phyloP scores from a whole-genome alignment of 2,797 vertebrate species.

The Selene dorsalis region DNA sequence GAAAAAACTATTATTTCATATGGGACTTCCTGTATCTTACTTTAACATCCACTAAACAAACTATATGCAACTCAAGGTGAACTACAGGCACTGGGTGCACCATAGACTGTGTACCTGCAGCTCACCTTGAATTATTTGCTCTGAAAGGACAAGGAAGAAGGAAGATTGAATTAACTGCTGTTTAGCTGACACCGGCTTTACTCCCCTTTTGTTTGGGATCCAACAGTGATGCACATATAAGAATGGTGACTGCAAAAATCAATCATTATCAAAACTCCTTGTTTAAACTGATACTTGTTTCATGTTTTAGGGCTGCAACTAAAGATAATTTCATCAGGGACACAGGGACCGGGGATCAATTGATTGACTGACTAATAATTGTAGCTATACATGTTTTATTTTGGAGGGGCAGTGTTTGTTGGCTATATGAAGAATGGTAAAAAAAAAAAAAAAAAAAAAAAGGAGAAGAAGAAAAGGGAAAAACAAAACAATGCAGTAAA shows the following conservation, averaged over 20 bases:
- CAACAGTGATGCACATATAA: neutral
- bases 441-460: no score
- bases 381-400: neutral
- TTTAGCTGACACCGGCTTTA: constrained; percentile 3
- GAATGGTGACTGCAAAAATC: neutral
- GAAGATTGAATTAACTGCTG: neutral
- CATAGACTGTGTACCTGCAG: neutral
- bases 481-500: no score
- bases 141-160: neutral
- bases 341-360: neutral
- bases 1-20: neutral
- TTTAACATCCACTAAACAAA: neutral
- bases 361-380: neutral
- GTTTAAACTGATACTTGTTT: neutral
- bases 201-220: neutral
- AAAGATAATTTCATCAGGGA: no score
- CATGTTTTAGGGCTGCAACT: no score
- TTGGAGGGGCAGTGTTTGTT: no score
- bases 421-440: no score
- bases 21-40: neutral
- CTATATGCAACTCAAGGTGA: neutral
- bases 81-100: neutral
- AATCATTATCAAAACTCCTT: neutral
- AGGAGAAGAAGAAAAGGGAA: no score
- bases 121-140: constrained; percentile 14